These are phyloP conservation scores for Drosophila quasianomalipes DNA, from an alignment of 2,888 invertebrate genomes.

Conservation along the genomic window DNA sequence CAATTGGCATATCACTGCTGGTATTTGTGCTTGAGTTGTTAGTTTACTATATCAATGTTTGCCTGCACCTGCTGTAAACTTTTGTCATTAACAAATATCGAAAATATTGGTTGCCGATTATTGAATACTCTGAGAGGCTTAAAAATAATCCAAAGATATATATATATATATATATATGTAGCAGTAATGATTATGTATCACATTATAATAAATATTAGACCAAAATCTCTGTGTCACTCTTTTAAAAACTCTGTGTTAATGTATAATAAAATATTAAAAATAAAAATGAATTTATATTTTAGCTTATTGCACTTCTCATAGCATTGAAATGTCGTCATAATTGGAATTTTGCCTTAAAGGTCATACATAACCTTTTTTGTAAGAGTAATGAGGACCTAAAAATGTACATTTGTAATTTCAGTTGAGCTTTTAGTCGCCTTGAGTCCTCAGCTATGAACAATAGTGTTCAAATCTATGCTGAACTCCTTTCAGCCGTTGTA, in stretches of 20 bases:
- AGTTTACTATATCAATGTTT: conserved; percentile 34
- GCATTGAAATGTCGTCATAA: no score
- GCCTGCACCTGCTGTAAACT: conserved; percentile 28
- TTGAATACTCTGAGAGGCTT: conserved; percentile 14
- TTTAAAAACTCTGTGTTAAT: background rate
- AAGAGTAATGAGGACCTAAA: background rate
- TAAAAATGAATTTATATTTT: background rate
- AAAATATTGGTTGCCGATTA: background rate
- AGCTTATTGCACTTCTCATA: background rate
- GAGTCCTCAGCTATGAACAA: conserved; percentile 35
- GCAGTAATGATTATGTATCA: background rate
- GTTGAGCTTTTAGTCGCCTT: conserved; percentile 5
- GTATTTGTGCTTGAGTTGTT: conserved; percentile 49
- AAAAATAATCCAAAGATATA: background rate
- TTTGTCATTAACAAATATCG: conserved; percentile 10
- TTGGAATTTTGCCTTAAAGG: background rate
- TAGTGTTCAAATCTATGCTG: conserved; percentile 27
- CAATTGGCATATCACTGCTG: conserved; percentile 1
- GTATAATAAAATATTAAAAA: no score
- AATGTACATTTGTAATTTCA: background rate
- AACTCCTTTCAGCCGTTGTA: conserved; percentile 29
- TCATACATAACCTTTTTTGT: background rate
- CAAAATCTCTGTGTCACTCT: background rate
- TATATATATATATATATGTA: no score
- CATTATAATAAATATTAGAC: background rate